Conservation (phyloP, 2,797 vertebrate genomes). For the Falco rusticolus region DNA sequence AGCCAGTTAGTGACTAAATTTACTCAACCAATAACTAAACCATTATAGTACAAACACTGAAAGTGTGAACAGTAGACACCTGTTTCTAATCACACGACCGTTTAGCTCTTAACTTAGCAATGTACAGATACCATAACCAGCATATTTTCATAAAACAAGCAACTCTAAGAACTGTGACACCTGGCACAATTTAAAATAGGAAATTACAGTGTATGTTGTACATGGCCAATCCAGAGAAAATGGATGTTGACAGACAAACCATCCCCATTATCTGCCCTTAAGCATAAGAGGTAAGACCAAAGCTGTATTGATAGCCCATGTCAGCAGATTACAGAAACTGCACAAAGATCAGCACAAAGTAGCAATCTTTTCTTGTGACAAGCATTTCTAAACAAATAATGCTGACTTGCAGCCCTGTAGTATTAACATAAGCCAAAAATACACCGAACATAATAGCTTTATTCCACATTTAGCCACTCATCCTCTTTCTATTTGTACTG, state of each 20-base stretch:
- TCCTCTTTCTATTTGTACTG: constrained; percentile 6
- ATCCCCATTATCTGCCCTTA: constrained; percentile 12
- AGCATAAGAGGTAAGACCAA: not conserved
- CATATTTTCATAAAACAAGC: not conserved
- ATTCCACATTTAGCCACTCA: constrained; percentile 32
- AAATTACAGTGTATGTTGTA: not conserved
- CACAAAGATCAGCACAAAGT: constrained; percentile 60
- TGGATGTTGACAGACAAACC: not conserved
- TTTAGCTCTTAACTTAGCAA: not conserved
- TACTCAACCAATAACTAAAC: not conserved
- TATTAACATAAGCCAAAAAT: constrained; percentile 31
- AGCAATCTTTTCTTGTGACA: constrained; percentile 55
- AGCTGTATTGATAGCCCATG: not conserved
- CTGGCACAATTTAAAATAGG: not conserved
- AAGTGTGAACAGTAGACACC: not conserved
- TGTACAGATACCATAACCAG: not conserved
- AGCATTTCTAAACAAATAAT: constrained; percentile 58
- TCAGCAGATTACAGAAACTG: constrained; percentile 53
- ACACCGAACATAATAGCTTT: constrained; percentile 13
- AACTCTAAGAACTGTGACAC: not conserved
- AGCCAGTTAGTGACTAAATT: not conserved
- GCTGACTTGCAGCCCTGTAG: constrained; percentile 38
- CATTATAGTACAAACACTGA: not conserved
- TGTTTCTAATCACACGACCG: not conserved
- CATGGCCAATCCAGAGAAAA: not conserved